Evolutionary conservation across 2,888 invertebrate species (phyloP).

Genomic region (Caenorhabditis virilis): DNA sequence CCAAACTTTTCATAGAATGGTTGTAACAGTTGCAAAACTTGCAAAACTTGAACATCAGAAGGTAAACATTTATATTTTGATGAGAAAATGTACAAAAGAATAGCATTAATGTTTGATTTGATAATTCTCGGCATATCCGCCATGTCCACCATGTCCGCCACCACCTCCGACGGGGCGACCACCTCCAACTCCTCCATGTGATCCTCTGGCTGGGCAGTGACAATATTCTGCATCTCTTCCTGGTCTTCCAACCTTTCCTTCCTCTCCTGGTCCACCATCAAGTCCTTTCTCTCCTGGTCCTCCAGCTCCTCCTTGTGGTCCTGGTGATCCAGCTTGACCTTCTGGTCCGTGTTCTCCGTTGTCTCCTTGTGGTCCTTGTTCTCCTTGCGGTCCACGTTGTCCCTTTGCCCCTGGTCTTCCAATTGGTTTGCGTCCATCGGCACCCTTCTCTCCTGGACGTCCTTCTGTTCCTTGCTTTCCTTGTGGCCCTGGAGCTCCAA

Average conservation of each 20-base stretch:
- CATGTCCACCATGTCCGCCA: slow-evolving; percentile 22
- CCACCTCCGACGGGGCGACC: slow-evolving; percentile 5
- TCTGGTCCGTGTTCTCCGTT: slow-evolving; percentile 50
- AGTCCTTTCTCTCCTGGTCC: slow-evolving; percentile 50
- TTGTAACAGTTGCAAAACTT: slow-evolving; percentile 18
- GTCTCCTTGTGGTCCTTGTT: slow-evolving; percentile 40
- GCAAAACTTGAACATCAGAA: slow-evolving; percentile 8
- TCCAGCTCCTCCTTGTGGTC: slow-evolving; percentile 50
- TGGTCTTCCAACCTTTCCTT: slow-evolving; percentile 46
- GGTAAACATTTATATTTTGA: background rate
- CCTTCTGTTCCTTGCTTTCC: slow-evolving; percentile 52
- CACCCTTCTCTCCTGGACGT: slow-evolving; percentile 62
- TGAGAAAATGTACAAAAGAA: too few species aligned
- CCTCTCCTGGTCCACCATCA: slow-evolving; percentile 51
- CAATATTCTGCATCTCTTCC: slow-evolving; percentile 47
- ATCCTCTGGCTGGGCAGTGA: slow-evolving; percentile 34
- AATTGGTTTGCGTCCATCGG: slow-evolving; percentile 62
- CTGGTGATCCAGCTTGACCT: slow-evolving; percentile 49
- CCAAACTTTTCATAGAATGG: slow-evolving; percentile 20
- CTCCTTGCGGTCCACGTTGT: slow-evolving; percentile 56
- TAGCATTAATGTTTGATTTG: slow-evolving; percentile 15
- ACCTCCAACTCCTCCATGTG: slow-evolving; percentile 25
- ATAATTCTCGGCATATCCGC: slow-evolving; percentile 26
- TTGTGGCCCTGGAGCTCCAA: slow-evolving; percentile 57
- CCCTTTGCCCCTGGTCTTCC: slow-evolving; percentile 65